phyloP scores from a whole-genome alignment of 2,113 vertebrate species.

The Syngnathus floridae region DNA sequence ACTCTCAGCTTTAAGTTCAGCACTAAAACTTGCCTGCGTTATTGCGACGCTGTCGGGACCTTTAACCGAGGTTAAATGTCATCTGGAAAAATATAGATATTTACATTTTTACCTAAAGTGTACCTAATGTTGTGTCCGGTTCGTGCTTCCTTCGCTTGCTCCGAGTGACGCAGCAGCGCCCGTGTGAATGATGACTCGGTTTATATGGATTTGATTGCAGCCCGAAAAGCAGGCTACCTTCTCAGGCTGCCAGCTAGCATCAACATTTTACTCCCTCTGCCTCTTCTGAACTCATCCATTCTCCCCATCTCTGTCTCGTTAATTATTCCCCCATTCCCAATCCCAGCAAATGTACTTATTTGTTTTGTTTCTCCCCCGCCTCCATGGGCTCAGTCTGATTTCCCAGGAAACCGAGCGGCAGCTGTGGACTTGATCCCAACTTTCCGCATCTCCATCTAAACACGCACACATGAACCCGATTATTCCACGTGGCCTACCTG shows the following conservation, averaged over 20 bases:
- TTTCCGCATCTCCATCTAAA: background rate
- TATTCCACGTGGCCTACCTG: slow-evolving; percentile 41
- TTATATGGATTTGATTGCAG: slow-evolving; percentile 67
- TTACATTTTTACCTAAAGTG: background rate
- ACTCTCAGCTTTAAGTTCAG: slow-evolving; percentile 14
- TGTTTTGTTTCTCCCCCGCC: slow-evolving; percentile 16
- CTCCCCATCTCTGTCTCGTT: slow-evolving; percentile 24
- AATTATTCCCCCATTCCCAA: slow-evolving; percentile 37
- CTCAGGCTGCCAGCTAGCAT: slow-evolving; percentile 50
- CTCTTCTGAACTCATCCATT: slow-evolving; percentile 41
- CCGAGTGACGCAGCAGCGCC: background rate
- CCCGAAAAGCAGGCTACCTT: slow-evolving; percentile 51
- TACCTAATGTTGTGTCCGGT: background rate
- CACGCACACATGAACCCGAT: slow-evolving; percentile 4
- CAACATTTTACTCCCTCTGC: slow-evolving; percentile 44
- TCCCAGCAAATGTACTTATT: slow-evolving; percentile 39
- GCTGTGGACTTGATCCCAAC: slow-evolving; percentile 1
- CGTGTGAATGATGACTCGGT: slow-evolving; percentile 66
- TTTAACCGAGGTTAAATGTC: background rate
- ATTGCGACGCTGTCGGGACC: slow-evolving; percentile 3
- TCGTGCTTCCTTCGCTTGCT: background rate
- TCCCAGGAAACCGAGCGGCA: slow-evolving; percentile 53
- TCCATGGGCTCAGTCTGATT: slow-evolving; percentile 43
- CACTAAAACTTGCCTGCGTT: slow-evolving; percentile 28
- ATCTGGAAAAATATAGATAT: background rate